A percentile compares a stretch with the other conserved stretches of the same genome.
phyloP scores from a whole-genome alignment of 2,113 vertebrate genomes.

The Steatornis caripensis region DNA sequence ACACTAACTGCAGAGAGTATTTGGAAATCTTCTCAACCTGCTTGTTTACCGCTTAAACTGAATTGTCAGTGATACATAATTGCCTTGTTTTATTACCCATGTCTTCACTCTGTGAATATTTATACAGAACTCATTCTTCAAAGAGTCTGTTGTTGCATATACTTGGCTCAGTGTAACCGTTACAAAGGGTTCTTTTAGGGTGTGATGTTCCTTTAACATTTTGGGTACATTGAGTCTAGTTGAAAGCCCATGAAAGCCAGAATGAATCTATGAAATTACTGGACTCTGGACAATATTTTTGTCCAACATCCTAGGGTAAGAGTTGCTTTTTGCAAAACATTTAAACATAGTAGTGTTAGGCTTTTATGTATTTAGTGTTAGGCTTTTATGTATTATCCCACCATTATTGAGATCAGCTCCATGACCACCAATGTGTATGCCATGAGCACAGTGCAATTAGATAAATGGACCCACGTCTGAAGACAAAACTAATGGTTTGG shows the following conservation, averaged over 20 bases:
- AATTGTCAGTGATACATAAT: neutral
- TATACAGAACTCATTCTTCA: neutral
- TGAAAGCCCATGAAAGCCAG: neutral
- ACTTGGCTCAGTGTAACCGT: neutral
- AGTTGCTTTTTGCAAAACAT: neutral
- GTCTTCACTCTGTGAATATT: neutral
- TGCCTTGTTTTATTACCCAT: accelerated
- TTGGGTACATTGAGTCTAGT: neutral
- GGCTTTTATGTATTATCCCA: neutral
- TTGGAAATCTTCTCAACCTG: neutral
- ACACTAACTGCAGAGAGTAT: neutral
- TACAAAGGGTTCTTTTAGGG: neutral
- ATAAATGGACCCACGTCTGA: neutral
- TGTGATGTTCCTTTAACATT: neutral
- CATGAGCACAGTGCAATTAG: neutral
- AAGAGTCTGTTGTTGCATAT: neutral
- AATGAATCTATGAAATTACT: neutral
- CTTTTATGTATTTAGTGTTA: no score
- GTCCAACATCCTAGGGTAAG: no score
- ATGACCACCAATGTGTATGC: neutral
- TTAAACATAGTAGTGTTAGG: neutral
- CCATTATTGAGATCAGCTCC: neutral
- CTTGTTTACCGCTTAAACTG: neutral
- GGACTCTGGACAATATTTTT: neutral
- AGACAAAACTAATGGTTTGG: neutral